Conservation (phyloP, 2,888 invertebrate species). For the Acanthosepion pharaonis region DNA sequence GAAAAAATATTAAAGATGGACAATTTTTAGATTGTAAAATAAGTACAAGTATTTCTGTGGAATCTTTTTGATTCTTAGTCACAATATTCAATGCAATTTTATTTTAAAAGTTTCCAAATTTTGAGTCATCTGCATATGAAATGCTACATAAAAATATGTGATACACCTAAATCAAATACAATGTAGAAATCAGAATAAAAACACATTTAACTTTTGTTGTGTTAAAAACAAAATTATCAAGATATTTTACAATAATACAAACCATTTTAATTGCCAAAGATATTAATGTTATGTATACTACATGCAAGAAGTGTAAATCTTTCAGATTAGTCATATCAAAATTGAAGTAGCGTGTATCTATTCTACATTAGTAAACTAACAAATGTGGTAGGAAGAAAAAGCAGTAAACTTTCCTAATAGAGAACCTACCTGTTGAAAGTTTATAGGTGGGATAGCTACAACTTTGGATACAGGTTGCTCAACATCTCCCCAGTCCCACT, state of each 20-base stretch:
- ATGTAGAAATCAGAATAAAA: too few relatives aligned
- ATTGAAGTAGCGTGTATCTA: background rate
- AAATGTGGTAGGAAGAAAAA: background rate
- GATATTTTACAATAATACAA: background rate
- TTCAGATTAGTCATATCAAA: background rate
- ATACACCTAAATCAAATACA: too few relatives aligned
- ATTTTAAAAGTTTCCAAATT: too few relatives aligned
- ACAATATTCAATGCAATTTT: too few relatives aligned
- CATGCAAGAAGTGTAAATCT: background rate
- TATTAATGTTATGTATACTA: background rate
- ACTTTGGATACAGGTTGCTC: slow-evolving; percentile 39
- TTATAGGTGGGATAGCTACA: slow-evolving; percentile 40
- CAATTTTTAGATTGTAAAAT: too few relatives aligned
- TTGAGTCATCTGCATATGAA: too few relatives aligned
- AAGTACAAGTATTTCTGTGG: too few relatives aligned
- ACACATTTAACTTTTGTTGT: background rate
- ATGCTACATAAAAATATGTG: too few relatives aligned
- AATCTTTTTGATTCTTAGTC: too few relatives aligned
- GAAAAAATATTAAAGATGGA: too few relatives aligned
- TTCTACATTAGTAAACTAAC: background rate
- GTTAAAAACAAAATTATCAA: background rate
- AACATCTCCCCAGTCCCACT: slow-evolving; percentile 68
- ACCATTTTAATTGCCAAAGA: background rate
- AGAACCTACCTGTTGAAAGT: slow-evolving; percentile 41
- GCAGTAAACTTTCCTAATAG: background rate